These are phyloP conservation scores for Endotricha flammealis DNA, from an alignment of 2,888 invertebrate genomes.

Conservation along the genomic window DNA sequence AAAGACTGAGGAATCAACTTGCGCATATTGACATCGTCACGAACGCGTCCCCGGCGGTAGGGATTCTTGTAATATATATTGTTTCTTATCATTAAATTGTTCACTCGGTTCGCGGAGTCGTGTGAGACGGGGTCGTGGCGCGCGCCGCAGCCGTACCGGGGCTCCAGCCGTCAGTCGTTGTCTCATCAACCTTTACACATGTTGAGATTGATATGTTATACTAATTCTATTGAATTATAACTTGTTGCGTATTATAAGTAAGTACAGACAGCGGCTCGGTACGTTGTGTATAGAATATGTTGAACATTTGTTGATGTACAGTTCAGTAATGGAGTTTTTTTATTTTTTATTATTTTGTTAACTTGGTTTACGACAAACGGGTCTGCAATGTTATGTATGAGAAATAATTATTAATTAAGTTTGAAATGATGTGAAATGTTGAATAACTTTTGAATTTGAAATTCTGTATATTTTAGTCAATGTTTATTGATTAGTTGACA, in stretches of 20 bases:
- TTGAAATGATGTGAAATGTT: constrained; percentile 52
- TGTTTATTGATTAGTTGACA: constrained; percentile 65
- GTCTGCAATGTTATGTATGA: constrained; percentile 72
- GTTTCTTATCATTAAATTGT: constrained; percentile 53
- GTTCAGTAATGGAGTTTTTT: constrained; percentile 60
- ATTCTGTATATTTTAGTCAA: constrained; percentile 74
- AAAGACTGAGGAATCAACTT: constrained; percentile 78
- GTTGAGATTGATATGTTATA: constrained; percentile 78
- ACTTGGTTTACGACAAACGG: constrained; percentile 72
- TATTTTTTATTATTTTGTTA: constrained; percentile 70
- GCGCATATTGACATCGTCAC: constrained; percentile 75
- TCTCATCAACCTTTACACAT: constrained; percentile 75
- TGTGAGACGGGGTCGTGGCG: constrained; percentile 29
- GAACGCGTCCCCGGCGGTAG: constrained; percentile 63
- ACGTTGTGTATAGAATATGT: constrained; percentile 35
- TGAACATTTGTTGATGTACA: constrained; percentile 59
- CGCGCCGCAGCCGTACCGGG: constrained; percentile 23
- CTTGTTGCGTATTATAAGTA: constrained; percentile 75
- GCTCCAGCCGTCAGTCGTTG: constrained; percentile 48
- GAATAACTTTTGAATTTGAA: constrained; percentile 63
- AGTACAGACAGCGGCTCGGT: constrained; percentile 34
- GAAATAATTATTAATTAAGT: constrained; percentile 64
- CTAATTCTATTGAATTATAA: constrained; percentile 77
- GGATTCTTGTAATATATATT: constrained; percentile 62
- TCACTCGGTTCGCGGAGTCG: constrained; percentile 48